Base-by-base conservation (phyloP, 2,113 vertebrate genomes). In the Blennius ocellaris region DNA sequence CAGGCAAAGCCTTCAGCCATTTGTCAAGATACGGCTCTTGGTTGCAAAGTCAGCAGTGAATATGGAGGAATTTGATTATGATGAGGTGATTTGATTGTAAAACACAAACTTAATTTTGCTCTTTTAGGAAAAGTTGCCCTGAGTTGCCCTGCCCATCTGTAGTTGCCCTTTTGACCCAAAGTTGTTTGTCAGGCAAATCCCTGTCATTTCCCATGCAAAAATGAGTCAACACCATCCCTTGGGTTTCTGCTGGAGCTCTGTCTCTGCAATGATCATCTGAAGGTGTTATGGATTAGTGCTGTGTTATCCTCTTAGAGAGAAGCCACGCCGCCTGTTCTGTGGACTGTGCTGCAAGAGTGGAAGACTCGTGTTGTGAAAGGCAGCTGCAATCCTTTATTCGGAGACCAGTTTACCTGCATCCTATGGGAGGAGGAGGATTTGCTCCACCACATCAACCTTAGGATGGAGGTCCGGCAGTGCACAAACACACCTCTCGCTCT, bases 321-420 rank as follows among this genome's bases (percentile, higher is more conserved):
- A 30, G 59, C 6, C n/a, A 38, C 14, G 0, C 0, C 45, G 6
- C 62, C 54, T 7, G 47, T 55, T 6, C 17, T 91, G 62, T 84
- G 84, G 81, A 66, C 82, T 1, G 15, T 93, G 54, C 68, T 94
- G 74, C 83, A 92, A 6, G 88, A 94, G 66, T 93, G 91, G 89
- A 74, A 86, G 69, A 94, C 92, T 9, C 85, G 37, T 7, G 56
- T 90, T 14, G 90, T 94, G 57, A 94, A 88, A 73, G 87, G 89
- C 77, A 87, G 82, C 72, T 91, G 76, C 36, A 90, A 83, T 54
- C 85, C 92, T 50, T 55, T 71, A 40, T 95, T 92, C 79, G 92
- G 89, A 61, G 91, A 95, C 21, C 80, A 90, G 78, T 94, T 93
- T 73, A 90, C 81, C 80, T 95, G 86, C 39, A 54, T 74, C 11